Evolutionary conservation across 2,113 vertebrate genomes (phyloP).

Genomic region (Oncorhynchus mykiss): DNA sequence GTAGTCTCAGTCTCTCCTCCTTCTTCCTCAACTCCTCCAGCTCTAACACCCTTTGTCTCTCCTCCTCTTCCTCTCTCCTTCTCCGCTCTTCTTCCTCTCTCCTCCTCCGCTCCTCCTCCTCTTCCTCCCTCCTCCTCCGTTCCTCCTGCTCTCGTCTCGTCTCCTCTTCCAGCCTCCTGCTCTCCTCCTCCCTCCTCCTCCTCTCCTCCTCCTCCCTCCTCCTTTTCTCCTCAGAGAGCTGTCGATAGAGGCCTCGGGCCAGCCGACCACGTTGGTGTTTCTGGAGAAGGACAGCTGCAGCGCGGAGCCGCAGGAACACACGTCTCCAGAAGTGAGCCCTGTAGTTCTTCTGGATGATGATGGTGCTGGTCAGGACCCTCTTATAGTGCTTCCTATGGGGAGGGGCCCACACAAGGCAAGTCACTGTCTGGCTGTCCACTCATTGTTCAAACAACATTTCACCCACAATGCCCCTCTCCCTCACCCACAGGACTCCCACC

Average conservation of each 20-base stretch:
- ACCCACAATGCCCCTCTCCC: no score
- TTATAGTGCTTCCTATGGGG: constrained; percentile 82
- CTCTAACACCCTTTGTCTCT: constrained; percentile 24
- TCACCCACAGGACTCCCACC: no score
- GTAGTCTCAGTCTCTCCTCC: neutral
- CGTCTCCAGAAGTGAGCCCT: constrained; percentile 84
- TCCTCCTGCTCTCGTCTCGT: constrained; percentile 43
- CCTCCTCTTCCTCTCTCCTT: constrained; percentile 51
- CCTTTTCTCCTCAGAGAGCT: constrained; percentile 77
- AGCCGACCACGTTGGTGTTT: constrained; percentile 82
- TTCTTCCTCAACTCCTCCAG: neutral
- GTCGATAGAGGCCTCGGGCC: constrained; percentile 74
- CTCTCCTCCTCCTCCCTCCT: constrained; percentile 48
- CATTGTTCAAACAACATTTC: no score
- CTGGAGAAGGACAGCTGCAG: constrained; percentile 80
- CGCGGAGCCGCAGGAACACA: constrained; percentile 74
- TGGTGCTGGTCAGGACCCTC: constrained; percentile 75
- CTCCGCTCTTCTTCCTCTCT: constrained; percentile 45
- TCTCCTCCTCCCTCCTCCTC: constrained; percentile 51
- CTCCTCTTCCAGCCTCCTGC: constrained; percentile 68
- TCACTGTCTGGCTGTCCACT: no score
- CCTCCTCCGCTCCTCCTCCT: constrained; percentile 61
- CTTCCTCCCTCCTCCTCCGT: constrained; percentile 45
- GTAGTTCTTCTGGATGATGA: constrained; percentile 89
- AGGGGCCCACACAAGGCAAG: no score